phyloP scores from a whole-genome alignment of 2,888 invertebrate genomes.

The Palloptera scutellata region DNA sequence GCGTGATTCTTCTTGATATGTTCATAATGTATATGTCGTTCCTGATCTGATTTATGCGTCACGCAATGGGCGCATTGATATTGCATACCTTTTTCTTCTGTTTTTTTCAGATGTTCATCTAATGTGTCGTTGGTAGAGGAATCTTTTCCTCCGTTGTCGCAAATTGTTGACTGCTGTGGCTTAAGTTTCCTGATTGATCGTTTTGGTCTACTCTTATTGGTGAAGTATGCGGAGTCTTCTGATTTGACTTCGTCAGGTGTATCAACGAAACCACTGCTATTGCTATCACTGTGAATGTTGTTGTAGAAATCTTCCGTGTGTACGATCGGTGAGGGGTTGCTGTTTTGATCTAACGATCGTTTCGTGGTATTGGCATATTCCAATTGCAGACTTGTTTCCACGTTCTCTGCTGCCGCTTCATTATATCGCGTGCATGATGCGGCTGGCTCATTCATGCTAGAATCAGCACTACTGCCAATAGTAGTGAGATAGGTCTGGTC shows the following conservation, averaged over 20 bases:
- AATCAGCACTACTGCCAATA: constrained; percentile 75
- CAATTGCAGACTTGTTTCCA: too few relatives aligned
- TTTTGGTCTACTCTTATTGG: too few relatives aligned
- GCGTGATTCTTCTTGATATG: constrained; percentile 81
- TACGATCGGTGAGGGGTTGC: too few relatives aligned
- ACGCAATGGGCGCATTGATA: constrained; percentile 86
- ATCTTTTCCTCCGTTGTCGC: constrained; percentile 82
- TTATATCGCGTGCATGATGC: constrained; percentile 13
- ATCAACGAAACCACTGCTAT: too few relatives aligned
- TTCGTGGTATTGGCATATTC: too few relatives aligned
- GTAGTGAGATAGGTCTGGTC: constrained; percentile 76
- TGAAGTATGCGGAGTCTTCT: too few relatives aligned
- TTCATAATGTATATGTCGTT: constrained; percentile 81
- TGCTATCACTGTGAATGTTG: too few relatives aligned
- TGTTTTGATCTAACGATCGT: too few relatives aligned
- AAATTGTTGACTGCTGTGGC: not conserved
- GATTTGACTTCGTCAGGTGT: too few relatives aligned
- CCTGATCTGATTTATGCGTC: constrained; percentile 88
- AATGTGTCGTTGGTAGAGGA: constrained; percentile 77
- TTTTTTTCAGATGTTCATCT: constrained; percentile 78
- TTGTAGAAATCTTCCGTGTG: not conserved
- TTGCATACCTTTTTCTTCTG: constrained; percentile 80
- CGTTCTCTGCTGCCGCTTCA: too few relatives aligned
- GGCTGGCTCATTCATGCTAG: constrained; percentile 3
- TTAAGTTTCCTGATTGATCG: too few relatives aligned